phyloP scores from a whole-genome alignment of 2,888 invertebrate genomes.

The Ischnura elegans region DNA sequence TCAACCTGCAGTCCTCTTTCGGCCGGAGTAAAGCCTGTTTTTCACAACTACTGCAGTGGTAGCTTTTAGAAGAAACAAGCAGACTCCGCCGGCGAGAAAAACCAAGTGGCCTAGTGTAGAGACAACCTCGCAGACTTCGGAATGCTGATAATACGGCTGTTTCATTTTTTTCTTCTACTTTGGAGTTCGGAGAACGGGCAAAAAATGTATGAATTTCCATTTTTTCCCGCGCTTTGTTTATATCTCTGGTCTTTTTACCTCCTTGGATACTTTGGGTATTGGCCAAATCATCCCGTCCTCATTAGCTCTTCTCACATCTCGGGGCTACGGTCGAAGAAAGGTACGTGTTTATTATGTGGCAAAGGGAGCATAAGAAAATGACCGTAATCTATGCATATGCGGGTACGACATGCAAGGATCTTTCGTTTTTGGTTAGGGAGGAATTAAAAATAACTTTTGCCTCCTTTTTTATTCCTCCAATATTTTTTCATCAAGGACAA shows the following conservation, averaged over 20 bases:
- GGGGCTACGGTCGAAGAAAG: background rate
- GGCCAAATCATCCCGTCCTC: background rate
- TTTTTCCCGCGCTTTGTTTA: too few species aligned
- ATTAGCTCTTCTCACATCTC: background rate
- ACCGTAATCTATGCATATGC: too few species aligned
- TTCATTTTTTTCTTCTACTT: background rate
- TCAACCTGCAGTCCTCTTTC: background rate
- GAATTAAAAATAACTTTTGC: too few species aligned
- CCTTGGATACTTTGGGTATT: background rate
- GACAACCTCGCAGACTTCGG: background rate
- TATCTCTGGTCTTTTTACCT: background rate
- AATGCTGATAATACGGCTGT: background rate
- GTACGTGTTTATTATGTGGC: background rate
- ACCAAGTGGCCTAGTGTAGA: background rate
- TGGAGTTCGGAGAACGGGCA: background rate
- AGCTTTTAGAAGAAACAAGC: too few species aligned
- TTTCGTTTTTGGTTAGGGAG: too few species aligned
- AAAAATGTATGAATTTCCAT: too few species aligned
- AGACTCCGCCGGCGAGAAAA: background rate
- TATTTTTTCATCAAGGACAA: too few species aligned
- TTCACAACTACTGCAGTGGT: background rate
- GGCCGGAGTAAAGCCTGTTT: background rate
- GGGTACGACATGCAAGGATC: too few species aligned
- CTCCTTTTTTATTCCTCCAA: too few species aligned
- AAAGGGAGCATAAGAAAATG: background rate